Evolutionary conservation across 2,113 vertebrate species (phyloP).

Genomic region (Erythrocercus mccallii): DNA sequence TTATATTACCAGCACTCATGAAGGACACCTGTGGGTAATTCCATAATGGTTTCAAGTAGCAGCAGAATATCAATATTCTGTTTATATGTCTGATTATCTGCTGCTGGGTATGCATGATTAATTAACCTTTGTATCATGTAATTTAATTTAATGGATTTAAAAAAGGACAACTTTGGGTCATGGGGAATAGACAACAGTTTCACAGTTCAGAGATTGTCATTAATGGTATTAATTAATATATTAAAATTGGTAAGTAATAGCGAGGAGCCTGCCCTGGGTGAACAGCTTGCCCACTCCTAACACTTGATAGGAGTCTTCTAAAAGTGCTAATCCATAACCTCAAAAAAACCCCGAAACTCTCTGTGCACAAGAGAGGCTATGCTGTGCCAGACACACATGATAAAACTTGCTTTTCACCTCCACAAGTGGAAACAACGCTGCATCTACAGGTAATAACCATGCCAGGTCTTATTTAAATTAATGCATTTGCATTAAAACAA

Average conservation of each 20-base stretch:
- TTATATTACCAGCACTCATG: slow-evolving; percentile 1
- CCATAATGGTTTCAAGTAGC: background rate
- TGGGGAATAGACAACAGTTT: slow-evolving; percentile 19
- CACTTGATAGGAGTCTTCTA: background rate
- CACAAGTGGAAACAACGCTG: background rate
- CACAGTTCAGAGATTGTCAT: slow-evolving; percentile 9
- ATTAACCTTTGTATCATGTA: slow-evolving; percentile 53
- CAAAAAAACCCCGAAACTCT: background rate
- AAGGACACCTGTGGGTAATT: slow-evolving; percentile 58
- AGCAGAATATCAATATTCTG: slow-evolving; percentile 57
- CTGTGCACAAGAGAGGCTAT: background rate
- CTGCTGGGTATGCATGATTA: slow-evolving; percentile 26
- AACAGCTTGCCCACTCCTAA: background rate
- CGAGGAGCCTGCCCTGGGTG: background rate
- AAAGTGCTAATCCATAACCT: background rate
- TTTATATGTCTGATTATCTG: slow-evolving; percentile 51
- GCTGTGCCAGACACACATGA: background rate
- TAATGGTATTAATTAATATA: slow-evolving; percentile 50
- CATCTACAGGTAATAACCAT: background rate
- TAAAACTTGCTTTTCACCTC: accelerated
- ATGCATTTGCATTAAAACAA: background rate
- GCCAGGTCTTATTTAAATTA: background rate
- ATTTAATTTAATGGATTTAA: slow-evolving; percentile 64
- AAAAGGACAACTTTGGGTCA: background rate
- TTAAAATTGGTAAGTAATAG: slow-evolving; percentile 39